phyloP scores from a whole-genome alignment of 2,888 invertebrate genomes.

The Junonia oenone region DNA sequence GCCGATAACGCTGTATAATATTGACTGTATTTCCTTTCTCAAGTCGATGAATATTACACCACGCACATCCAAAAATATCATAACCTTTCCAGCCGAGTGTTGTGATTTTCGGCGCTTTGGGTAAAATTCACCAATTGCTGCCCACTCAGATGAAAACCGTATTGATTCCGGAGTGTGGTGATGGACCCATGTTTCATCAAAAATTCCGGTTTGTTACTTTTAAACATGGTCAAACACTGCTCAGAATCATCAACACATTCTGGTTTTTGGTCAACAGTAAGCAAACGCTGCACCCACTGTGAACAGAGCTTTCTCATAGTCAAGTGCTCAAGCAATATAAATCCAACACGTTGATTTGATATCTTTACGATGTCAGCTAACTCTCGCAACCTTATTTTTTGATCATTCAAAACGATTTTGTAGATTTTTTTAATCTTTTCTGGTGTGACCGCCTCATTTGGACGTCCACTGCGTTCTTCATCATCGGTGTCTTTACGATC shows the following conservation, averaged over 20 bases:
- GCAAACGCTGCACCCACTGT: not conserved
- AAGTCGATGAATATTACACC: slow-evolving; percentile 12
- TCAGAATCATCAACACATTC: slow-evolving; percentile 11
- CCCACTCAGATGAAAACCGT: slow-evolving; percentile 19
- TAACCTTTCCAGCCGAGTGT: slow-evolving; percentile 10
- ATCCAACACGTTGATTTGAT: not conserved
- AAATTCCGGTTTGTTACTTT: slow-evolving; percentile 6
- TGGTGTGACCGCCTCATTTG: too few relatives aligned
- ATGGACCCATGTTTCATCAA: slow-evolving; percentile 24
- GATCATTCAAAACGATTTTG: not conserved
- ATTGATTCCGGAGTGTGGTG: slow-evolving; percentile 21
- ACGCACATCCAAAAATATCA: slow-evolving; percentile 16
- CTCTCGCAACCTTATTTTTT: not conserved
- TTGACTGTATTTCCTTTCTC: slow-evolving; percentile 8
- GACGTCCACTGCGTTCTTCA: too few relatives aligned
- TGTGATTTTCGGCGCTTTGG: slow-evolving; percentile 1
- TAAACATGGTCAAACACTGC: slow-evolving; percentile 11
- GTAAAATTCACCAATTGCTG: not conserved
- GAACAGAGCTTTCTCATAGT: not conserved
- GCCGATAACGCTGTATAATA: not conserved
- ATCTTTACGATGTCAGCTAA: not conserved
- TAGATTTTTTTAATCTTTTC: not conserved
- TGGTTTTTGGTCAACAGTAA: too few relatives aligned
- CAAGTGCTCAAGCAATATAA: not conserved
- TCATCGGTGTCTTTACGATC: not conserved